phyloP scores from a whole-genome alignment of 2,888 invertebrate species.

The Drosophila antonietae region DNA sequence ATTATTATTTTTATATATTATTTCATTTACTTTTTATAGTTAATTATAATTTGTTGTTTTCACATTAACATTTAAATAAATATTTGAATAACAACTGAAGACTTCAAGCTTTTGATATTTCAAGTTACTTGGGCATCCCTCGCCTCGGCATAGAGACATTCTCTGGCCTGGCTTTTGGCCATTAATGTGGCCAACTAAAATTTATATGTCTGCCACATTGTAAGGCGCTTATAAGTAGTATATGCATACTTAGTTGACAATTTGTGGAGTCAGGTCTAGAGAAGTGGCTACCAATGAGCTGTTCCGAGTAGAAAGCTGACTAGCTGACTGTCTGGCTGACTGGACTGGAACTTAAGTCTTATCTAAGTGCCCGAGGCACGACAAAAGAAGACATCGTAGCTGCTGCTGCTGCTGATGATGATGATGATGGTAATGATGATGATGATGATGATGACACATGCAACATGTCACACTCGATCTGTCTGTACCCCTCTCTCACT shows the following conservation, averaged over 20 bases:
- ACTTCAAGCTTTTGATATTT: too few species aligned
- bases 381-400: constrained; percentile 60
- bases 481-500: constrained; percentile 3
- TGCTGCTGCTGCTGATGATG: constrained; percentile 7
- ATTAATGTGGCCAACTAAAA: constrained; percentile 64
- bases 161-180: constrained; percentile 24
- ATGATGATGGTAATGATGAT: constrained; percentile 35
- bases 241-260: constrained; percentile 73
- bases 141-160: constrained; percentile 35
- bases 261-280: constrained; percentile 54
- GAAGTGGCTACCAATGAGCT: constrained; percentile 19
- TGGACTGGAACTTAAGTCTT: constrained; percentile 46
- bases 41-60: too few species aligned
- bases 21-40: too few species aligned
- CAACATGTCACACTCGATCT: constrained; percentile 50
- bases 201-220: constrained; percentile 67
- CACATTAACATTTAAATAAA: too few species aligned
- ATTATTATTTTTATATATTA: too few species aligned
- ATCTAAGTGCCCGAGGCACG: constrained; percentile 74
- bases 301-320: constrained; percentile 23
- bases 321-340: constrained; percentile 10
- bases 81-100: too few species aligned
- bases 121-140: constrained; percentile 24
- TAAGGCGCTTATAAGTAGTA: constrained; percentile 70
- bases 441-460: constrained; percentile 72